These are phyloP conservation scores for Caenorhabditis briggsae DNA, from an alignment of 1,140 invertebrate species.

Conservation along the genomic window DNA sequence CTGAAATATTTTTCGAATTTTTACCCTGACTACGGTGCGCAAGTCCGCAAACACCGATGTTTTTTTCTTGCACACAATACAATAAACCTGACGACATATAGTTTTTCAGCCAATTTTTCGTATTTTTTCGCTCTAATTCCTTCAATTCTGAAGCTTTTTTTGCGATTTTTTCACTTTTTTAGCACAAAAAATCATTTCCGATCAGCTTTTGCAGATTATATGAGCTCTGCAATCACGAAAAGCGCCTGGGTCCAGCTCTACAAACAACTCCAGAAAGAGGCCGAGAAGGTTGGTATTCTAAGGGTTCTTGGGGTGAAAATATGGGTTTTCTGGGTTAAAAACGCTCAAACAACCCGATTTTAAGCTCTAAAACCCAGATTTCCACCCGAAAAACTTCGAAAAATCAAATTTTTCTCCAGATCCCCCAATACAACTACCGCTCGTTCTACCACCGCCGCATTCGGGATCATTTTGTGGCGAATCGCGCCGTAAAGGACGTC, in stretches of 20 bases:
- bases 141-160: background rate
- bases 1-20: background rate
- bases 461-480: constrained; percentile 70
- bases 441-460: constrained; percentile 70
- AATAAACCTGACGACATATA: background rate
- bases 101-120: constrained; percentile 1
- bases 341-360: background rate
- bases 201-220: background rate
- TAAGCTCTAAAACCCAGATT: constrained; percentile 4
- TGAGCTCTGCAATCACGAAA: constrained; percentile 62
- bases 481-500: constrained; percentile 64
- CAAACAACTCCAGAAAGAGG: constrained; percentile 65
- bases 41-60: background rate
- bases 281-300: constrained; percentile 57
- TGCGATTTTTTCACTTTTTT: background rate
- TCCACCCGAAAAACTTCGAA: background rate
- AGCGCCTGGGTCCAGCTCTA: constrained; percentile 67
- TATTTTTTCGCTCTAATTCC: background rate
- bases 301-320: background rate
- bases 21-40: background rate
- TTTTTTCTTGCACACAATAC: background rate
- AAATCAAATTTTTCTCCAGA: constrained; percentile 59
- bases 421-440: constrained; percentile 73
- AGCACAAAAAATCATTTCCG: background rate
- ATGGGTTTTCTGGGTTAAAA: background rate